Conservation (phyloP, 1,140 invertebrate genomes). For the Anastrepha obliqua region DNA sequence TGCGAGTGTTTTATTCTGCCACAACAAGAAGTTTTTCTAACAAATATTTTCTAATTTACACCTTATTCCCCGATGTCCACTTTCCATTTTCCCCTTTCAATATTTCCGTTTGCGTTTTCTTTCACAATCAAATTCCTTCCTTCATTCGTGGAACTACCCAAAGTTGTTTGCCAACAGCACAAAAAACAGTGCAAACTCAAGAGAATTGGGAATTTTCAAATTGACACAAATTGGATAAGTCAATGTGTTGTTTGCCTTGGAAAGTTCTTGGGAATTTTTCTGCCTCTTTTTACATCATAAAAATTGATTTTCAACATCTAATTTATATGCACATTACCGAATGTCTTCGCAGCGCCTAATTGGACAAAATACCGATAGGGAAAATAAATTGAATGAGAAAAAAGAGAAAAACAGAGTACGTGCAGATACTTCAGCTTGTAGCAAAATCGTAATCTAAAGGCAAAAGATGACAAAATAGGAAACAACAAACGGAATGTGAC, state of each 20-base stretch:
- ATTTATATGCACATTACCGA: constrained; percentile 17
- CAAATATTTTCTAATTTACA: neutral
- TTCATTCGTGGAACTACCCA: neutral
- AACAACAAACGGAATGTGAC: constrained; percentile 5
- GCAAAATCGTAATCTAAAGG: neutral
- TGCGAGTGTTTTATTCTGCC: no score
- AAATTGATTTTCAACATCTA: constrained; percentile 1
- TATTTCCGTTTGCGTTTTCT: neutral
- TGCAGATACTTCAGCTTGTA: neutral
- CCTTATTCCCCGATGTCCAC: neutral
- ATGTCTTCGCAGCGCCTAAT: constrained; percentile 21
- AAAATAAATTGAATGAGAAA: neutral
- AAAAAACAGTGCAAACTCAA: neutral
- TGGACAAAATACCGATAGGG: constrained; percentile 34
- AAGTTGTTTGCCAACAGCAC: neutral
- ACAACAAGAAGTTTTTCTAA: no score
- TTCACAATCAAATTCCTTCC: neutral
- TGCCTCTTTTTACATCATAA: neutral
- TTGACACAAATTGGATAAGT: constrained; percentile 12
- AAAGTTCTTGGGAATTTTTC: neutral
- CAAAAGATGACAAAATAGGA: neutral
- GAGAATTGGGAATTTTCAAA: constrained; percentile 12
- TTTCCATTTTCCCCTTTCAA: neutral
- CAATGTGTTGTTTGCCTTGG: neutral
- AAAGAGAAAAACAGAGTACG: neutral